Base-by-base conservation (phyloP, 2,797 vertebrate species). In the Thaleichthys pacificus region DNA sequence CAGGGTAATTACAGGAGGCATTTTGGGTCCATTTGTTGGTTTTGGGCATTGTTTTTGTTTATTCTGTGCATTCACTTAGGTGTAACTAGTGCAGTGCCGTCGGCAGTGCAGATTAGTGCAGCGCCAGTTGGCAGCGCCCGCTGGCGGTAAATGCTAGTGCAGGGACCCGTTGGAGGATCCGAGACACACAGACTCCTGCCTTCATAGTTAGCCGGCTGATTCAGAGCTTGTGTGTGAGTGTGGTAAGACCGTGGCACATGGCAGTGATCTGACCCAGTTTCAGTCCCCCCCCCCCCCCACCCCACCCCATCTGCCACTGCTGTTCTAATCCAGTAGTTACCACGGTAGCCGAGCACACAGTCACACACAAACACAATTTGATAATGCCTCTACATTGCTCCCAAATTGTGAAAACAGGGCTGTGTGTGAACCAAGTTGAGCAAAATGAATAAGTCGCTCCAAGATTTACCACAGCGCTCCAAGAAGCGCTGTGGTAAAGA, bases 301-400 rank as follows among this genome's bases (percentile, higher is more conserved):
- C 71, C 19, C 35, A 71, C 73, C 83, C 90, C 92, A 91, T 91
- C 91, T 93, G 92, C 83, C 81, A 79, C 83, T 11, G 75, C 79
- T 75, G 82, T 82, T 87, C 87, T 91, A 91, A 92, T 91, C 89
- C 88, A 86, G 68, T 77, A 74, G 85, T 87, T 83, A 78, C 77
- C 74, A 76, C 47, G 62, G 73, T 70, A 77, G 72, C 26, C 61
- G 15, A 51, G n/a, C 57, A 47, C 35, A 67, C 11, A 49, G 26
- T 19, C 30, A 57, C 47, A 35, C 3, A 38, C 32, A 42, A 14
- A 60, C 58, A 60, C 58, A 24, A 11, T 22, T 14, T 9, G n/a
- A 9, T 21, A 1, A 22, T n/a, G 30, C 30, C 68, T 69, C 21
- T 60, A 21, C 2, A 58, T 42, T 69, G 54, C 56, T 51, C 24